Evolutionary conservation across 2,888 invertebrate species (phyloP), one percentile per base, ranked within the genome.

Genomic region (Nemotelus pantherinus): DNA sequence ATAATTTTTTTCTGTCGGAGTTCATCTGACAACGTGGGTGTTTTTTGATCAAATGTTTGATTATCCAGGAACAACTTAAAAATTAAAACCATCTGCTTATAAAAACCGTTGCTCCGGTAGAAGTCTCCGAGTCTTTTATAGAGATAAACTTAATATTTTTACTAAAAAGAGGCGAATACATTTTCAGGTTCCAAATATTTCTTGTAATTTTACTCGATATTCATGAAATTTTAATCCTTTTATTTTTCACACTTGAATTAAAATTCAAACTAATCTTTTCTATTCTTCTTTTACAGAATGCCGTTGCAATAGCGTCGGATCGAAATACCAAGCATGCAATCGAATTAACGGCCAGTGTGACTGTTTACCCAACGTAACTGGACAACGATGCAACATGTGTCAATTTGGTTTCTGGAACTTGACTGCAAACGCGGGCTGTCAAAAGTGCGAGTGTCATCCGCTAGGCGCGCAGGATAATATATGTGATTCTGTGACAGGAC

Each of bases 331-430:
- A 79, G 90, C 90, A 45, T 95, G 95, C 83, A 93, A 95, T 85
- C 92, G 92, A 81, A 90, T 92, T 48, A 91, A 91, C 5, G 95
- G 95, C 0, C 93, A 94, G 83, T 95, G 95, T 83, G 89, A 91
- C 75, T 95, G 95, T 85, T 90, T 90, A 81, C 88, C 90, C 41
- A 91, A 93, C 83, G 94, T 93, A 81, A 90, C 90, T 7, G 95
- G 95, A 58, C 88, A 91, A 75, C 90, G 92, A 67, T 95, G 95
- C 83, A 92, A 93, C 83, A 90, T 89, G 77, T 95, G 95, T 84
- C 90, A 93, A 91, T 89, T 89, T 81, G 94, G 94, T 6, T 93
- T 91, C 86, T 95, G 95, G 94, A 95, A 95, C 80, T 86, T 94
- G 58, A 88, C 88, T 3, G 90, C 92, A 72, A 91, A 91, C 25